phyloP scores from a whole-genome alignment of 2,797 vertebrate species.

The Helostoma temminkii region DNA sequence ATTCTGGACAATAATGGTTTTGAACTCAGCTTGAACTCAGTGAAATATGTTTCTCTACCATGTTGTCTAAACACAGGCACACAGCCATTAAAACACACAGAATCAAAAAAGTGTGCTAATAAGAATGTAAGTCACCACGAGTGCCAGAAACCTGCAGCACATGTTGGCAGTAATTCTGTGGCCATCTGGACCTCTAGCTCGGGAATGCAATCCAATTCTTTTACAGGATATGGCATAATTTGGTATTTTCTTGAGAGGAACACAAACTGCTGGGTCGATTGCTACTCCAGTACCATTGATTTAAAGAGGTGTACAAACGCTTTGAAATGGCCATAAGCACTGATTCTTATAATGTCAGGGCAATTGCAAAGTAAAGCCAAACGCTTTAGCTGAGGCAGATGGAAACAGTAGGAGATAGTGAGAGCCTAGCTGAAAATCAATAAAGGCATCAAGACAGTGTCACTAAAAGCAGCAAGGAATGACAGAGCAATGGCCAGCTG shows the following conservation, averaged over 20 bases:
- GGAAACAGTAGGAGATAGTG: conserved; percentile 33
- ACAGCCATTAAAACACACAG: conserved; percentile 28
- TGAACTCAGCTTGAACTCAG: conserved; percentile 32
- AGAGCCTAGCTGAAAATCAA: conserved; percentile 42
- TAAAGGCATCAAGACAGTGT: conserved; percentile 52
- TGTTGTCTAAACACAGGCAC: conserved; percentile 34
- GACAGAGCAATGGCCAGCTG: conserved; percentile 48
- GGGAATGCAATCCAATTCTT: conserved; percentile 46
- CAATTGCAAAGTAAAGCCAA: conserved; percentile 17
- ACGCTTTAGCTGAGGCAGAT: conserved; percentile 38
- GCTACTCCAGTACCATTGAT: conserved; percentile 17
- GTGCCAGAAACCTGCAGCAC: conserved; percentile 55
- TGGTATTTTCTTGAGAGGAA: conserved; percentile 36
- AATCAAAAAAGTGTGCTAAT: conserved; percentile 41
- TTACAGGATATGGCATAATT: conserved; percentile 46
- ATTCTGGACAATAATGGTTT: not conserved
- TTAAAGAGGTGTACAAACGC: conserved; percentile 34
- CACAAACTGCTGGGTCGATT: conserved; percentile 26
- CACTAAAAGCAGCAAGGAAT: conserved; percentile 39
- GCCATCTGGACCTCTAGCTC: conserved; percentile 46
- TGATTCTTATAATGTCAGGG: conserved; percentile 31
- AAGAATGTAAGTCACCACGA: conserved; percentile 20
- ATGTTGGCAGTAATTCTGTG: conserved; percentile 34
- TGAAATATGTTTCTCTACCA: conserved; percentile 9
- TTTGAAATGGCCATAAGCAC: conserved; percentile 11